phyloP scores from a whole-genome alignment of 2,888 invertebrate genomes.

The Neoitamus cyanurus region DNA sequence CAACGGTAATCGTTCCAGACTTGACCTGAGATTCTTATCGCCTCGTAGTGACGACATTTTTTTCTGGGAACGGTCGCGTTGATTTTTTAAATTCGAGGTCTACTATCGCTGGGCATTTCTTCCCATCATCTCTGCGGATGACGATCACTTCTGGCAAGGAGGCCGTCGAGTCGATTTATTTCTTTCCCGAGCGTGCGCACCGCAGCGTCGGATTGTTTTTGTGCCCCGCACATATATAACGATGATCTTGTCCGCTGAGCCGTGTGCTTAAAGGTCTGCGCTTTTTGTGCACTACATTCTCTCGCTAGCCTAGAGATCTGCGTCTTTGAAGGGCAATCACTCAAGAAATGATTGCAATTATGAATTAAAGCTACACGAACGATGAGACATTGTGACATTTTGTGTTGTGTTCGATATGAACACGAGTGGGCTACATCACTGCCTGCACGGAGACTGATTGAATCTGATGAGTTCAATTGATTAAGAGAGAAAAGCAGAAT shows the following conservation, averaged over 20 bases:
- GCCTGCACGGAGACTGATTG: not conserved
- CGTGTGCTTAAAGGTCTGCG: not conserved
- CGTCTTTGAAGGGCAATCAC: slow-evolving; percentile 51
- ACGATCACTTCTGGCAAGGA: not conserved
- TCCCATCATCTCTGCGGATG: not conserved
- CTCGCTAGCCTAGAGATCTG: slow-evolving; percentile 32
- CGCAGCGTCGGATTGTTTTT: slow-evolving; percentile 14
- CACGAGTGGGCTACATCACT: slow-evolving; percentile 19
- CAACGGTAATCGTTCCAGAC: not conserved
- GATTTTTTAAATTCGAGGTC: not conserved
- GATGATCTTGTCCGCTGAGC: slow-evolving; percentile 20
- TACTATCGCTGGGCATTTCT: slow-evolving; percentile 1
- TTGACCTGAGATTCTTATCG: not conserved
- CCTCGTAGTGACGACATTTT: not conserved
- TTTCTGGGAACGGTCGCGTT: not conserved
- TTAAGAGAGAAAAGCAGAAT: not conserved
- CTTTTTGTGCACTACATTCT: not conserved
- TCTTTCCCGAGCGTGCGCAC: not conserved
- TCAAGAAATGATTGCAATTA: slow-evolving; percentile 52
- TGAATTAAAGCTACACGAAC: slow-evolving; percentile 46
- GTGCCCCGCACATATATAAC: not conserved
- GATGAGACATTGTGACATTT: slow-evolving; percentile 34
- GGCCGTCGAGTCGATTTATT: not conserved
- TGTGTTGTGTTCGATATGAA: slow-evolving; percentile 27
- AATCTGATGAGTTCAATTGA: slow-evolving; percentile 33